Evolutionary conservation across 1,140 invertebrate genomes (phyloP), one percentile per base, ranked within the genome.

Genomic region (Harpegnathos saltator): DNA sequence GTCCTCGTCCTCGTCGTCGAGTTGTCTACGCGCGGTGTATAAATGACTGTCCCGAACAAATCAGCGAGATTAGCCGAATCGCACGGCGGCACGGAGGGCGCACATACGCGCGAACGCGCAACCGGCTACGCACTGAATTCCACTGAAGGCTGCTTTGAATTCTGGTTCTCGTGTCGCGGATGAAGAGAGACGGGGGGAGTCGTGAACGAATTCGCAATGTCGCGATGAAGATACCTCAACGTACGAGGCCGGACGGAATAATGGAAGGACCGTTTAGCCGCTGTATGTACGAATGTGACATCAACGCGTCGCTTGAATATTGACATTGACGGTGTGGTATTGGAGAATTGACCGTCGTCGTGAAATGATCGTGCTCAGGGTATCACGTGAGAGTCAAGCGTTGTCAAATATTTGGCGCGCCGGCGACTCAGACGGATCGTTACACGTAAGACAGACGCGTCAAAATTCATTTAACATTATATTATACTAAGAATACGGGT

Each of bases 61-160:
- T 87, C 81, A 73, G 81, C 85, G 24, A 84, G 85, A 87, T 87
- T 87, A 87, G 86, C 85, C 68, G 85, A 75, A 87, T 87, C 85
- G 58, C 73, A 19, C 56, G 59, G 33, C 72, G 66, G 72, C 85
- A 87, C 85, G 85, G 66, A 86, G 29, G 5, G 54, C 52, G 72
- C 71, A 12, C 17, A n/a, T n/a, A n/a, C n/a, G n/a, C n/a, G n/a
- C n/a, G n/a, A n/a, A n/a, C n/a, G n/a, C n/a, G n/a, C n/a, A n/a
- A 33, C 66, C 52, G 85, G 74, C 63, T 72, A 50, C 22, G 50
- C 69, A 58, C 56, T 78, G 58, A 58, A 69, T 29, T 62, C 44
- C 5, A 5, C 56, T n/a, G n/a, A n/a, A n/a, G 69, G 69, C 63
- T 86, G 85, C 86, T 87, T 86, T 86, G 85, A 86, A 86, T 87